Evolutionary conservation across 2,797 vertebrate genomes (phyloP), one percentile per base, ranked within the genome.

Genomic region (Alfaro cultratus): DNA sequence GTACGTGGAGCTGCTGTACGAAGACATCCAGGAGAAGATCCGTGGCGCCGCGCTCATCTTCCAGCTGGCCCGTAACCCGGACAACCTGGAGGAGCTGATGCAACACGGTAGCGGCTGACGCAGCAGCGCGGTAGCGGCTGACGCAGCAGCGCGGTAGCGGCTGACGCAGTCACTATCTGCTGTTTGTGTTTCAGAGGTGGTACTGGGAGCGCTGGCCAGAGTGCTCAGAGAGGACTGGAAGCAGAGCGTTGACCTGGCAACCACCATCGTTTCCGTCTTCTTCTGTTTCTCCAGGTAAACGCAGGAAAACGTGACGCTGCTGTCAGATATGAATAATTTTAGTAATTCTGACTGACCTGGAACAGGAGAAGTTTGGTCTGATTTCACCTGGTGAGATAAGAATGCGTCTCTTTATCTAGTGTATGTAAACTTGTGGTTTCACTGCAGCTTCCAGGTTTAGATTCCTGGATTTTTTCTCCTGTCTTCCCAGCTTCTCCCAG

Each of bases 211-310:
- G 0, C 91, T 99, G 92, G 97, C 97, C 77, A 94, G 97, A 90
- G 97, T 99, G 39, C 92, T 99, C 85, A 95, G 97, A 89, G 97
- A 99, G 91, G 97, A 98, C 91, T 99, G 97, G 97, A 99, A 98
- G 90, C 97, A 97, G 89, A 99, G 97, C 0, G 96, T 97, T 26
- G 97, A 98, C 86, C 96, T 99, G 91, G 97, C 97, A 84, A 99
- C 97, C 73, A 98, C 97, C 87, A 99, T 99, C 85, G 96, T 98
- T 92, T 97, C 96, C 76, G 92, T 99, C 88, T 99, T 99, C 90
- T 98, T 98, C 92, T 99, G 97, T 91, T 98, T 99, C 92, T 99
- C 98, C 70, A 98, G 97, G 98, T 98, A 93, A 91, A 67, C 29
- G 26, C 5, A 47, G 47, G 43, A 23, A 49, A 18, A 5, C 18